Percentiles rank a stretch among this genome's conserved stretches.
Conservation (phyloP, 2,797 vertebrate species). For the Mormyrus proboscirostris region DNA sequence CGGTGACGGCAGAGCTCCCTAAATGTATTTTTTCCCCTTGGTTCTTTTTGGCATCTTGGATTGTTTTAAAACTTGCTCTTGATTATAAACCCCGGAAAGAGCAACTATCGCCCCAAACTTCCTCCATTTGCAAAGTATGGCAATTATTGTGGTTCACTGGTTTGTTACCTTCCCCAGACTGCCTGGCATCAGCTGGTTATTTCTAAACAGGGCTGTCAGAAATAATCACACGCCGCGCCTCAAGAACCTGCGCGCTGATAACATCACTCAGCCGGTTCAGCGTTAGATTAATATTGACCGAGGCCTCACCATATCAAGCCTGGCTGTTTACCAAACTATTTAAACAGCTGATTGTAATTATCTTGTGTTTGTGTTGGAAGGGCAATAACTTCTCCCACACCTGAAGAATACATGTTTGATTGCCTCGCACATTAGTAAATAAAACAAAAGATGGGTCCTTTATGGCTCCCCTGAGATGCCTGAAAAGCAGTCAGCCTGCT, state of each 20-base stretch:
- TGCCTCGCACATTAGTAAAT: neutral
- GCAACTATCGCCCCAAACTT: neutral
- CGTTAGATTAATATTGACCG: slow-evolving; percentile 5
- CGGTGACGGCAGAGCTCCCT: neutral
- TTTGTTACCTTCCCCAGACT: neutral
- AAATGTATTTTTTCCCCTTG: neutral
- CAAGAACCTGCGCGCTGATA: neutral
- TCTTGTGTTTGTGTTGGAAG: neutral
- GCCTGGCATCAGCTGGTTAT: neutral
- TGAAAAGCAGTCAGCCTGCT: neutral
- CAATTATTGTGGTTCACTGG: neutral
- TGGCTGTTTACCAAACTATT: slow-evolving; percentile 1
- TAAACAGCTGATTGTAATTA: neutral
- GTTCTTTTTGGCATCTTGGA: neutral
- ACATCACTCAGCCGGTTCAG: neutral
- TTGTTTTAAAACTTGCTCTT: neutral
- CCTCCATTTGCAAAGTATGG: neutral
- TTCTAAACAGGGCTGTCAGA: neutral
- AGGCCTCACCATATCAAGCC: neutral
- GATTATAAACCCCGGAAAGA: neutral
- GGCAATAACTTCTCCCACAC: neutral
- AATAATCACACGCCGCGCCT: neutral
- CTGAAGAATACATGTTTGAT: neutral
- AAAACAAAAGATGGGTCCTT: neutral
- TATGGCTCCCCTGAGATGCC: neutral